Evolutionary conservation across 2,797 vertebrate genomes (phyloP), one percentile per base, ranked within the genome.

Genomic region (Neoniphon sammara): DNA sequence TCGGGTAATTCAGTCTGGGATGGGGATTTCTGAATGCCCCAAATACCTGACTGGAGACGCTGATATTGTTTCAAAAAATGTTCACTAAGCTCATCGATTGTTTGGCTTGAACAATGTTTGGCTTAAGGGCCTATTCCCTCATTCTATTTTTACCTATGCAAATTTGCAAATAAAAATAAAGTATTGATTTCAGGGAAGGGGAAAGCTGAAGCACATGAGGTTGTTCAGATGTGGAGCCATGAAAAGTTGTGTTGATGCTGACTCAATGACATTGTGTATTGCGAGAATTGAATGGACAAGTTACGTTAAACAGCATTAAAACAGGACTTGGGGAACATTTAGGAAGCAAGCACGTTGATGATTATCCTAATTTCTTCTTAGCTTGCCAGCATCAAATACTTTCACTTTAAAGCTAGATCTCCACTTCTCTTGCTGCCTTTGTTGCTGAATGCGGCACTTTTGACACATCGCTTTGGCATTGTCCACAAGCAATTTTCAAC

Each of bases 1-100:
- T 56, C 31, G 31, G 5, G 78, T 91, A 90, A 86, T 67, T 73
- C 73, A 73, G 72, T 82, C 78, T 84, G 30, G 25, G 71, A 63
- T 52, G 46, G 74, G 76, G 71, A 50, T 82, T 74, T 73, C 49
- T 67, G 53, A 77, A 83, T 81, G 74, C 34, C 66, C 77, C 49
- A 66, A 56, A 80, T 66, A 78, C 72, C 64, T 6, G 30, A 55
- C 52, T n/a, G 59, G 47, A 81, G 61, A 81, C 60, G 56, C 50
- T 72, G 64, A 62, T 75, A 76, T 76, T 78, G 63, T 79, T 79
- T 25, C 17, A 54, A 42, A 23, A 39, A 12, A 64, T 64, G n/a
- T 42, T 21, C 39, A 64, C 42, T 1, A 58, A 68, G 47, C 47
- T 23, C 21, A 20, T 0, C 34, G 10, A 46, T 30, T 18, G 30